Percentiles rank a stretch among this genome's conserved stretches.
Conservation (phyloP, 37 sponge, comb jelly and placozoan genomes). For the Theonella swinhoei region DNA sequence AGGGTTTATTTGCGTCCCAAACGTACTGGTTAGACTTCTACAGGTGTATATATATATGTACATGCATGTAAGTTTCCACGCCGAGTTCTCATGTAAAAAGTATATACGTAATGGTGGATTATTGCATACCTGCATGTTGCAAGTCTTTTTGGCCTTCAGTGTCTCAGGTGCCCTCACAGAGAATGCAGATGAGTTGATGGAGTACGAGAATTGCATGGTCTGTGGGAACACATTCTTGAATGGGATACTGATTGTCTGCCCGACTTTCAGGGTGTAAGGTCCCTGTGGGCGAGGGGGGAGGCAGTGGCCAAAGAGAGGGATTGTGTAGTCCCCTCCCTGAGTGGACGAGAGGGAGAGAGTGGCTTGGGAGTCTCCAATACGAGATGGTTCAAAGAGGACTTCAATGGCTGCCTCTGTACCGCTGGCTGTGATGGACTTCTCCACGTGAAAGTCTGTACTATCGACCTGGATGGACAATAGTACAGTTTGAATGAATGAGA, state of each 20-base stretch:
- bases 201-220: constrained; percentile 75
- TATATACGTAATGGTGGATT: too few relatives aligned
- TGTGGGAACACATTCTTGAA: constrained; percentile 93
- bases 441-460: constrained; percentile 89
- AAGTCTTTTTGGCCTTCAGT: constrained; percentile 85
- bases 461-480: constrained; percentile 74
- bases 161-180: constrained; percentile 75
- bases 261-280: constrained; percentile 88
- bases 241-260: constrained; percentile 81
- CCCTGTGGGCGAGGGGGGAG: constrained; percentile 95
- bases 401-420: constrained; percentile 88
- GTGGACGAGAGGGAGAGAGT: constrained; percentile 83
- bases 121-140: constrained; percentile 57
- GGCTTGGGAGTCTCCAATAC: constrained; percentile 85
- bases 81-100: too few relatives aligned
- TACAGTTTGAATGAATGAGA: too few relatives aligned
- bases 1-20: too few relatives aligned
- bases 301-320: constrained; percentile 95
- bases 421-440: constrained; percentile 79
- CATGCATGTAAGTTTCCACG: too few relatives aligned
- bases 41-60: too few relatives aligned
- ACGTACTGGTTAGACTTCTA: too few relatives aligned
- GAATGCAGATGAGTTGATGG: constrained; percentile 92
- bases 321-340: constrained; percentile 90
- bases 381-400: constrained; percentile 92